Percentiles rank a stretch among this genome's conserved stretches.
phyloP scores from a whole-genome alignment of 2,113 vertebrate genomes.

The Glaucidium brasilianum region DNA sequence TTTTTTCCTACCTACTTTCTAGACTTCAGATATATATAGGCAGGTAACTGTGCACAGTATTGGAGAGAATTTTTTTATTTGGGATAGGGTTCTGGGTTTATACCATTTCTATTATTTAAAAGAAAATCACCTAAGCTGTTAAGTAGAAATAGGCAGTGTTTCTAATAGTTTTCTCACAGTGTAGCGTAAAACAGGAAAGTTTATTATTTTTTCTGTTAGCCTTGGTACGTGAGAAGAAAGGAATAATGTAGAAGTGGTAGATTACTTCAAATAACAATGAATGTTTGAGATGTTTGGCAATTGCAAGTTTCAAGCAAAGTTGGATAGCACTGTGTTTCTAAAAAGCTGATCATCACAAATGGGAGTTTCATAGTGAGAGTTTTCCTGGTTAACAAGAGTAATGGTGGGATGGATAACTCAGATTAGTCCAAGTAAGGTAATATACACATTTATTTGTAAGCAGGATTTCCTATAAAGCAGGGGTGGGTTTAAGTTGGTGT shows the following conservation, averaged over 20 bases:
- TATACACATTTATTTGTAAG: background rate
- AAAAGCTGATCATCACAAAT: background rate
- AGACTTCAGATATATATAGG: background rate
- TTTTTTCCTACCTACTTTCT: background rate
- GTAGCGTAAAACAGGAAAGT: background rate
- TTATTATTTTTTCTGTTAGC: background rate
- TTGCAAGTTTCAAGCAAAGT: background rate
- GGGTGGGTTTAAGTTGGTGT: background rate
- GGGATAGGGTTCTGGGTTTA: background rate
- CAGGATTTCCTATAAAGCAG: background rate
- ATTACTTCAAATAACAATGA: background rate
- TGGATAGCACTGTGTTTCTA: background rate
- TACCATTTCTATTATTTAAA: background rate
- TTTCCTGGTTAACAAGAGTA: background rate
- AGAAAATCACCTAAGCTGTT: background rate
- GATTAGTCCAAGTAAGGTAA: background rate
- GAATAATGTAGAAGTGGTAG: background rate
- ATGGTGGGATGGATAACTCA: background rate
- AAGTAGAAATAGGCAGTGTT: background rate
- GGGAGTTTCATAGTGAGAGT: background rate
- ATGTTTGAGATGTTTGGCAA: background rate
- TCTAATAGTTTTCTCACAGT: background rate
- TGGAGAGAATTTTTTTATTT: background rate
- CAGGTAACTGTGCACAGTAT: background rate
- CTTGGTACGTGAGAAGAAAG: background rate